Base-by-base conservation (phyloP, 2,888 invertebrate species). In the Heteromyza rotundicornis region DNA sequence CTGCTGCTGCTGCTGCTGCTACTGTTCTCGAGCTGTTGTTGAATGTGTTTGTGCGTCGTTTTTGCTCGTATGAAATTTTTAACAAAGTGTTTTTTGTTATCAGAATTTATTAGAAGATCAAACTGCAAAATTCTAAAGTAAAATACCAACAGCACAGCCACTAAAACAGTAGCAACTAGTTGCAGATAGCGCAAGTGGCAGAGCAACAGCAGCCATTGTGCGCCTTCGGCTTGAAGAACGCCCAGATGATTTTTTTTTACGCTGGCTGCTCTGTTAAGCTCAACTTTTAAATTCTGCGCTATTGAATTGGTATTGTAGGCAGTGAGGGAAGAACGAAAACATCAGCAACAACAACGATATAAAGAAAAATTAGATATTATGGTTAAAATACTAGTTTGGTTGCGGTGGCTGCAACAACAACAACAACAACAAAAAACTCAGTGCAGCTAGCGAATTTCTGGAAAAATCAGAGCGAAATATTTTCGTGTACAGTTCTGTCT, bases 1-100 rank as follows among this genome's bases (percentile, higher is more conserved):
- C 44, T 24, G 52, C 16, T 55, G 55, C 19, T 52, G 52, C 35
- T 35, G 32, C 50, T 36, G 32, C 35, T 32, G 35, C 35, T 50
- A 40, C 17, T 40, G 40, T 14, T n/a, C n/a, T n/a, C 3, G 8
- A 3, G 17, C 47, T 47, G 7, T 47, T 47, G 17, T 3, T 17
- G 5, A 19, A 12, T 47, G 5, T n/a, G 14, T 40, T 40, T 40
- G 3, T 40, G 3, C 14, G 2, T n/a, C 14, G 5, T 40, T 40
- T n/a, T 40, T 40, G 5, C 16, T 40, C 16, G 40, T 40, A 10
- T 40, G 40, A 10, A 47, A 12, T 19, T 47, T 47, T 47, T 19
- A 47, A 47, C 17, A 47, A 19, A 17, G 47, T 47, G 2, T 47
- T 20, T 47, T 47, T 47, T 47, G 47, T 47, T 47, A 19, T 17